Conservation (phyloP, 2,113 vertebrate genomes). For the Pionites leucogaster region DNA sequence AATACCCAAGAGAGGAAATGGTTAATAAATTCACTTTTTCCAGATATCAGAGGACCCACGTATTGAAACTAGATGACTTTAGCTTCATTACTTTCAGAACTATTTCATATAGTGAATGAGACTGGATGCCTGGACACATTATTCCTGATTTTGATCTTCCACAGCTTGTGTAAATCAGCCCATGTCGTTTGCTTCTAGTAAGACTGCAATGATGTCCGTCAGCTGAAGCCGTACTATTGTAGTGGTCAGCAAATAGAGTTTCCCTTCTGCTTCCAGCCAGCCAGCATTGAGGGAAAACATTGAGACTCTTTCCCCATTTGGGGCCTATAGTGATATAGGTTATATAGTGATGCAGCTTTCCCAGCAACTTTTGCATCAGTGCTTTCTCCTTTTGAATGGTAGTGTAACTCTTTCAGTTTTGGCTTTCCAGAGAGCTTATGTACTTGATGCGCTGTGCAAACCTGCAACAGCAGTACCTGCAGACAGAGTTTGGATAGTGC, state of each 20-base stretch:
- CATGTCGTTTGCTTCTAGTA: neutral
- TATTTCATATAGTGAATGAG: neutral
- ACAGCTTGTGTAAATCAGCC: neutral
- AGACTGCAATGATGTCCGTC: fast-evolving
- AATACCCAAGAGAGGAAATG: neutral
- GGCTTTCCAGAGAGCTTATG: neutral
- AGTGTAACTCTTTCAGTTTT: neutral
- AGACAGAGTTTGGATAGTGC: neutral
- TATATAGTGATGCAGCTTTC: fast-evolving
- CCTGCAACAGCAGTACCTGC: neutral
- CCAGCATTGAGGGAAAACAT: neutral
- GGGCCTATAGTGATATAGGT: neutral
- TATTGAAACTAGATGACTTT: neutral
- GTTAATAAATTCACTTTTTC: neutral
- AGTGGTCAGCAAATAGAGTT: neutral
- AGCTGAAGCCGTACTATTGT: neutral
- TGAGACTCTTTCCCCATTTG: neutral
- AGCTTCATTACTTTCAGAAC: neutral
- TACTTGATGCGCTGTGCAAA: neutral
- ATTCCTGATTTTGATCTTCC: neutral
- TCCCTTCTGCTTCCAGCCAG: neutral
- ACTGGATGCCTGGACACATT: neutral
- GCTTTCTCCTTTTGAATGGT: neutral
- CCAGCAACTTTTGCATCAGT: neutral
- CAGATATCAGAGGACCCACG: neutral